Evolutionary conservation across 2,797 vertebrate species (phyloP).

Genomic region (Botia almorhae): DNA sequence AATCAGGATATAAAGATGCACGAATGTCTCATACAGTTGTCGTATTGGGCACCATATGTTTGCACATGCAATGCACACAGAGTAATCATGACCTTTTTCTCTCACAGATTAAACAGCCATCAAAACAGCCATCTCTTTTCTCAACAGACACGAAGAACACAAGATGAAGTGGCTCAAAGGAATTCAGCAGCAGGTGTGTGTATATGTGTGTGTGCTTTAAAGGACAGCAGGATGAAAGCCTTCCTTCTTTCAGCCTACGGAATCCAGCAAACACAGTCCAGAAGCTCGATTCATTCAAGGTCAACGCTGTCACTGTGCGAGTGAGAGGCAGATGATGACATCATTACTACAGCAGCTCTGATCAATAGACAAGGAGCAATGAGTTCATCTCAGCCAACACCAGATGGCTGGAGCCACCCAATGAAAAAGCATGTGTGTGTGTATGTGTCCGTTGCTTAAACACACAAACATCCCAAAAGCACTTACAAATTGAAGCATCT

Average conservation of each 20-base stretch:
- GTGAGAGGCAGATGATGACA: constrained; percentile 79
- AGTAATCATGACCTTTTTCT: constrained; percentile 9
- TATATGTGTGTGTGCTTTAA: constrained; percentile 18
- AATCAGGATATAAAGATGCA: neutral
- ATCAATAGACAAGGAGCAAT: constrained; percentile 79
- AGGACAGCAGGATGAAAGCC: constrained; percentile 21
- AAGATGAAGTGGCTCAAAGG: constrained; percentile 41
- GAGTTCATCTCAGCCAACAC: constrained; percentile 73
- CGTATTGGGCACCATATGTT: constrained; percentile 11
- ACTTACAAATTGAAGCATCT: neutral
- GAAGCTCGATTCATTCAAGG: constrained; percentile 49
- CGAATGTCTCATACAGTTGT: constrained; percentile 3
- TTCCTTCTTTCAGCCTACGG: constrained; percentile 15
- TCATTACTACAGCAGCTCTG: constrained; percentile 82
- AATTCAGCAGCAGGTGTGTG: constrained; percentile 36
- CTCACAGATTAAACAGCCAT: constrained; percentile 18
- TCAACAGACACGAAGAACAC: constrained; percentile 33
- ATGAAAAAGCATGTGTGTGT: constrained; percentile 25
- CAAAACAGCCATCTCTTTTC: constrained; percentile 23
- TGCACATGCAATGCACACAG: neutral
- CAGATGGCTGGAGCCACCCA: constrained; percentile 66
- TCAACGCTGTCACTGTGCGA: constrained; percentile 45
- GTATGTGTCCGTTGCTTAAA: constrained; percentile 7
- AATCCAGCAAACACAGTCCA: constrained; percentile 14
- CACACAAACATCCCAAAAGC: constrained; percentile 11